These are phyloP conservation scores for Andrena fulva DNA, from an alignment of 2,888 invertebrate genomes.

Conservation along the genomic window DNA sequence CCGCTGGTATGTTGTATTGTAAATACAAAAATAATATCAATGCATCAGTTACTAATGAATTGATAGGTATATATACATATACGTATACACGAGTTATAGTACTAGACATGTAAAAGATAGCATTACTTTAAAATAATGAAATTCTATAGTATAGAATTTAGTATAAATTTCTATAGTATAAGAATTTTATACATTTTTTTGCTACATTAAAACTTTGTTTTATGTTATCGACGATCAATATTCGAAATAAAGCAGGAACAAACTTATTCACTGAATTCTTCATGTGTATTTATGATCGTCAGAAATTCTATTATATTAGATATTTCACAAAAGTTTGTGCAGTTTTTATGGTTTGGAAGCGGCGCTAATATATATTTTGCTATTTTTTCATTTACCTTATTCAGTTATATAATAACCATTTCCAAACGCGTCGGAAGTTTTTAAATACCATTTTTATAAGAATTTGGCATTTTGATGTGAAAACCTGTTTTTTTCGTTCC, in stretches of 20 bases:
- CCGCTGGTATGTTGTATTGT: slow-evolving; percentile 35
- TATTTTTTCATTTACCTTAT: too few relatives aligned
- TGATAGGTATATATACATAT: slow-evolving; percentile 44
- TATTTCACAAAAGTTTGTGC: background rate
- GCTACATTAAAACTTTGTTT: slow-evolving; percentile 15
- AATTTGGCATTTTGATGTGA: too few relatives aligned
- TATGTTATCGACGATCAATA: background rate
- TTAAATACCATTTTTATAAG: too few relatives aligned
- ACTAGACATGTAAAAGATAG: slow-evolving; percentile 17
- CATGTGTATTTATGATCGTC: background rate
- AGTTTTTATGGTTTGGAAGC: too few relatives aligned
- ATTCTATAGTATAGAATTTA: too few relatives aligned
- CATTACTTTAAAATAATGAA: slow-evolving; percentile 13
- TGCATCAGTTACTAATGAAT: background rate
- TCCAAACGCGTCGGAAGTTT: too few relatives aligned
- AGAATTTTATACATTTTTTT: slow-evolving; percentile 20
- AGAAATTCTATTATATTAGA: background rate
- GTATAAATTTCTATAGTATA: too few relatives aligned
- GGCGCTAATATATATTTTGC: too few relatives aligned
- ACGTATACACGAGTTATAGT: slow-evolving; percentile 46
- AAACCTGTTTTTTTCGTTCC: too few relatives aligned
- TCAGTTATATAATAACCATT: too few relatives aligned
- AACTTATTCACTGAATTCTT: background rate
- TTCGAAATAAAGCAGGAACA: slow-evolving; percentile 35
- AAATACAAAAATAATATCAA: slow-evolving; percentile 42